Evolutionary conservation across 2,113 vertebrate genomes (phyloP).

Genomic region (Paratilapia polleni): DNA sequence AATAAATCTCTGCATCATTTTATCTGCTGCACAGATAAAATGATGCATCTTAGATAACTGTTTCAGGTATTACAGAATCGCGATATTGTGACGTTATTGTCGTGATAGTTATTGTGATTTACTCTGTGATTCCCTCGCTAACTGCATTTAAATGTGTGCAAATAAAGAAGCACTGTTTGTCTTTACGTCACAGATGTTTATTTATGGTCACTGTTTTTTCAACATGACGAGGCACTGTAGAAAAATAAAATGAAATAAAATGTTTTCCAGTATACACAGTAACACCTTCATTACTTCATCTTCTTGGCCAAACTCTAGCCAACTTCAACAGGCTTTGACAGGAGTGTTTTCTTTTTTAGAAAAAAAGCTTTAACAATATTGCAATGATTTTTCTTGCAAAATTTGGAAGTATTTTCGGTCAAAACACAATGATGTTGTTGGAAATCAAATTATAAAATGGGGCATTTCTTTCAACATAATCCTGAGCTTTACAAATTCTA

Average conservation of each 20-base stretch:
- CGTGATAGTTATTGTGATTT: too few relatives aligned
- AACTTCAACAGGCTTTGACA: neutral
- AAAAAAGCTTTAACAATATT: neutral
- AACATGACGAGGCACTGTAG: neutral
- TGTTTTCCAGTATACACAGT: neutral
- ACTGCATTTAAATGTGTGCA: neutral
- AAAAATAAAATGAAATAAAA: neutral
- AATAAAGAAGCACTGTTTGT: neutral
- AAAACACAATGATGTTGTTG: neutral
- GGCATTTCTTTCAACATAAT: neutral
- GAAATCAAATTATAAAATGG: neutral
- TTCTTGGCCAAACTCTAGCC: neutral
- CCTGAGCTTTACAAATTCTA: neutral
- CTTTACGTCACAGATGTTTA: slow-evolving; percentile 20
- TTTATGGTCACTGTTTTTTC: slow-evolving; percentile 7
- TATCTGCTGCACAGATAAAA: neutral
- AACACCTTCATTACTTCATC: neutral
- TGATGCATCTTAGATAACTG: too few relatives aligned
- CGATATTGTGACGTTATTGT: neutral
- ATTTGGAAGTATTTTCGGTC: neutral
- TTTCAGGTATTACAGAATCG: neutral
- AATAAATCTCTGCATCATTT: too few relatives aligned
- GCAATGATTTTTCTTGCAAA: neutral
- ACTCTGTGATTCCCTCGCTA: too few relatives aligned
- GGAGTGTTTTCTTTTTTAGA: neutral